Percentiles rank a stretch among this genome's conserved stretches.
These are phyloP conservation scores for Heliconius cydno DNA, from an alignment of 2,888 invertebrate species.

Conservation along the genomic window DNA sequence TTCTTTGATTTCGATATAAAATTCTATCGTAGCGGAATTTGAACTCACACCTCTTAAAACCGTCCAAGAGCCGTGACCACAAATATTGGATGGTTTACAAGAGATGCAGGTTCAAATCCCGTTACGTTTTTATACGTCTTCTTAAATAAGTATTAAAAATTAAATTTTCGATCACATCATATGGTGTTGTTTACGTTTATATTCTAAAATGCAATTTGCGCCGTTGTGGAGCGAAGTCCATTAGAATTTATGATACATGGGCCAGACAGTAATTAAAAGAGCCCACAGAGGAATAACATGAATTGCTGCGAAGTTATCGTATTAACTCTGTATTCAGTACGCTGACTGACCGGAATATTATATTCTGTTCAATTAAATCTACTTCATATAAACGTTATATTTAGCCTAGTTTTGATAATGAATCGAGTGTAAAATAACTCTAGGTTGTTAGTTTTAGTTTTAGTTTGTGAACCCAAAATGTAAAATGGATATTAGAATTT, in stretches of 20 bases:
- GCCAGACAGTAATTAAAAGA: conserved; percentile 77
- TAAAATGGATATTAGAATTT: background rate
- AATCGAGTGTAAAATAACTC: background rate
- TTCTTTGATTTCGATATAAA: background rate
- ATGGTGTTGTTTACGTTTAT: conserved; percentile 57
- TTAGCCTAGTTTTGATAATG: background rate
- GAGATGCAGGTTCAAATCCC: too few species aligned
- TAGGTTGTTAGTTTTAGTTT: background rate
- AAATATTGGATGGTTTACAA: too few species aligned
- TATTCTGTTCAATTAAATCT: conserved; percentile 53
- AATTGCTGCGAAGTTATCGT: conserved; percentile 61
- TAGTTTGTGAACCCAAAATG: background rate
- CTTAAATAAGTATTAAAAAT: conserved; percentile 39
- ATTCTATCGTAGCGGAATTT: too few species aligned
- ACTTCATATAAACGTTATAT: conserved; percentile 1
- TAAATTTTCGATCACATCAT: conserved; percentile 49
- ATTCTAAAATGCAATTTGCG: conserved; percentile 74
- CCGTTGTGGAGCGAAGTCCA: conserved; percentile 62
- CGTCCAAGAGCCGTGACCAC: too few species aligned
- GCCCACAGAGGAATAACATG: conserved; percentile 70
- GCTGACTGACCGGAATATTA: conserved; percentile 52
- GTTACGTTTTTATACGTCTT: background rate
- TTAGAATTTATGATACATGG: conserved; percentile 81
- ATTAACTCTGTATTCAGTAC: conserved; percentile 53
- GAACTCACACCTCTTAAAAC: too few species aligned